Evolutionary conservation across 1,140 invertebrate species (phyloP).

Genomic region (honey bee (Apis mellifera)): Amel_HAv3.1 CM009935.2:11781501-11782000

Average conservation of each 20-base stretch:
- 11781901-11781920: not conserved
- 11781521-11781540: not conserved
- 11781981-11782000: not conserved
- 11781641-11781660: no score
- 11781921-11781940: not conserved
- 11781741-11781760: not conserved
- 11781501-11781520: no score
- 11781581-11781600: not conserved
- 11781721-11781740: not conserved
- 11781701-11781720: not conserved
- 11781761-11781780: not conserved
- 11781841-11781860: no score
- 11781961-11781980: not conserved
- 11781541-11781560: not conserved
- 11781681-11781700: not conserved
- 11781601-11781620: not conserved
- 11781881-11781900: no score
- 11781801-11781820: not conserved
- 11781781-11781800: not conserved
- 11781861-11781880: no score
- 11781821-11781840: not conserved
- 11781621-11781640: not conserved
- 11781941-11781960: not conserved
- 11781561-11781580: not conserved
- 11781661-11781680: not conserved